Base-by-base conservation (phyloP, 2,888 invertebrate genomes). In the Parelbella ahira region DNA sequence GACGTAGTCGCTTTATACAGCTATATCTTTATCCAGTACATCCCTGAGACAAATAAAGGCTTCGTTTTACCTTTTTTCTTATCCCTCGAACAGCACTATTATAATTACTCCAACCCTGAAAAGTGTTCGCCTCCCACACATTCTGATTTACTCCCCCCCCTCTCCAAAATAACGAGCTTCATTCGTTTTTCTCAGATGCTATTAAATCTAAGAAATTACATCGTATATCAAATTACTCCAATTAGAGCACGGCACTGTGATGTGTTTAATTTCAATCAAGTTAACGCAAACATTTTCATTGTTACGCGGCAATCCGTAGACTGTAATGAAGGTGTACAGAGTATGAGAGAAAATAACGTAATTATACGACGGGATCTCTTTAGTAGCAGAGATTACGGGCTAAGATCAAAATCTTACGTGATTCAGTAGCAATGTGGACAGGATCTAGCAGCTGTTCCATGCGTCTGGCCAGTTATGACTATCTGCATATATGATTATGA, bases 141-240 rank as follows among this genome's bases (percentile, higher is more conserved):
- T 12, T 5, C 4, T 42, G 33, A 42, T 42, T 34, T 33, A 41
- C 9, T 4, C n/a, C 27, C 3, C n/a, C 27, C 11, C 3, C 6
- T 19, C 12, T 24, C 2, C 30, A 28, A 34, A 34, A 13, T 8
- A 42, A 42, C 28, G 15, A 20, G 34, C 28, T 34, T 41, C 21
- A n/a, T n/a, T n/a, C 5, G 24, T 33, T 25, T 15, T 42, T 42
- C 27, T 42, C 34, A 34, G 28, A 34, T 23, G 34, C 34, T 42
- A 42, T 42, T 42, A 42, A 42, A 42, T 42, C 33, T 34, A 20
- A 27, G 7, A 42, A 42, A 42, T 42, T 34, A 42, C 33, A 23
- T 34, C 41, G 41, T 42, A 42, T 28, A 34, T 42, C 54, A 74
- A 76, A 73, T 76, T 74, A 75, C 73, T 74, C 65, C 67, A 73